Conservation (phyloP, 2,888 invertebrate species). For the Patella depressa region DNA sequence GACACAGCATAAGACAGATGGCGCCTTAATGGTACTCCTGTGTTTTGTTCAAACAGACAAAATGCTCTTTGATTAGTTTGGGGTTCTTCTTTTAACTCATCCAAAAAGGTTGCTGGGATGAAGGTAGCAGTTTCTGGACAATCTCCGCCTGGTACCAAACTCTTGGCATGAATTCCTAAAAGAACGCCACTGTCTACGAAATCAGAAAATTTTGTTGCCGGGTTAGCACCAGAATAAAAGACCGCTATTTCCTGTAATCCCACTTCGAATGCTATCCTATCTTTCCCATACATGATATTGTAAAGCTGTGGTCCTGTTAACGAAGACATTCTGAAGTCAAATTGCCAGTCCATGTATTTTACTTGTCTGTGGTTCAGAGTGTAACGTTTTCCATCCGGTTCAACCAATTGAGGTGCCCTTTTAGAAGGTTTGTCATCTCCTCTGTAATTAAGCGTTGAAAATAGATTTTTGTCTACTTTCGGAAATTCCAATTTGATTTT, state of each 20-base stretch:
- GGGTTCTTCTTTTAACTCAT: slow-evolving; percentile 29
- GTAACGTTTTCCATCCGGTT: slow-evolving; percentile 62
- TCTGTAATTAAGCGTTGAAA: slow-evolving; percentile 34
- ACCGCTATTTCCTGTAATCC: slow-evolving; percentile 60
- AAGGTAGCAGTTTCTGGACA: slow-evolving; percentile 59
- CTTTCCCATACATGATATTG: slow-evolving; percentile 52
- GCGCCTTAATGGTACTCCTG: slow-evolving; percentile 56
- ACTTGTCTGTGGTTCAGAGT: slow-evolving; percentile 50
- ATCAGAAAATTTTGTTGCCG: slow-evolving; percentile 42
- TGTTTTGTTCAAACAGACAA: slow-evolving; percentile 63
- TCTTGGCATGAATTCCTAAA: slow-evolving; percentile 45
- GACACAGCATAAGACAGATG: slow-evolving; percentile 42
- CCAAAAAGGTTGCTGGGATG: slow-evolving; percentile 34
- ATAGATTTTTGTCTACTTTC: slow-evolving; percentile 7
- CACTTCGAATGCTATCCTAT: slow-evolving; percentile 63
- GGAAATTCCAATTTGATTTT: slow-evolving; percentile 15
- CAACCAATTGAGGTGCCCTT: slow-evolving; percentile 48
- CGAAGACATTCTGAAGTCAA: slow-evolving; percentile 56
- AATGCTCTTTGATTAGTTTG: slow-evolving; percentile 35
- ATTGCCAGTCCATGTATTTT: slow-evolving; percentile 60
- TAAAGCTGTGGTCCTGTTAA: slow-evolving; percentile 55
- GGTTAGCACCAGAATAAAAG: slow-evolving; percentile 53
- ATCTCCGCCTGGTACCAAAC: slow-evolving; percentile 58
- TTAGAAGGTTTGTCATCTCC: slow-evolving; percentile 34
- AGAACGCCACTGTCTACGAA: slow-evolving; percentile 53